Evolutionary conservation across 2,113 vertebrate genomes (phyloP), one percentile per base, ranked within the genome.

Genomic region (Pionites leucogaster): DNA sequence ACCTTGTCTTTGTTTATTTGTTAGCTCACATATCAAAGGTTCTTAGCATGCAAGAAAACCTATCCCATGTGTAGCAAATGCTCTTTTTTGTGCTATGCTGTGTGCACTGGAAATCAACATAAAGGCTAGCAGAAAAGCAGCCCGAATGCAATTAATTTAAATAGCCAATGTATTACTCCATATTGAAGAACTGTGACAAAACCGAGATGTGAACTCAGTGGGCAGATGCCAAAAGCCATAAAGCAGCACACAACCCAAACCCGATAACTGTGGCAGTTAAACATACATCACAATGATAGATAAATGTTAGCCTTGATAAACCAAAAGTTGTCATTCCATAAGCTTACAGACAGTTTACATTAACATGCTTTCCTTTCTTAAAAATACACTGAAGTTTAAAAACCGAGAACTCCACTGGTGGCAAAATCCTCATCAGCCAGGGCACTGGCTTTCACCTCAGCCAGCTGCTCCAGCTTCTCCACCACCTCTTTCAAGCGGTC

Each of bases 391-490:
- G 50, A 63, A 87, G n/a, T 79, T 95, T 29, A 75, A 82, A 39
- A 72, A 90, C 95, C 72, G 65, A 15, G 47, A 72, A 82, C 35
- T 71, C 28, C 77, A 77, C 25, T 17, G 47, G 55, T 4, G 37
- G 60, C n/a, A 14, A 68, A 53, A 81, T 52, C 75, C 33, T 50
- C 42, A 16, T 96, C 80, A 93, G 97, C 82, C 65, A 96, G 79
- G 86, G 31, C 92, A 88, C 77, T 86, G 35, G 93, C 86, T 70
- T 95, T 95, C 53, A 96, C 93, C 87, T 86, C 93, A 95, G 96
- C 70, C 50, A 97, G 96, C 35, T 94, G 95, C 89, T 99, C 99
- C 94, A 99, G 97, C 72, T 98, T 98, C 91, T 99, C 98, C 57
- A 99, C 98, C 20, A 98, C 80, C 86, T 98, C 98, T 96, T 98